Evolutionary conservation across 1,140 invertebrate species (phyloP).

Genomic region (Ceratoteleas bidentatus): DNA sequence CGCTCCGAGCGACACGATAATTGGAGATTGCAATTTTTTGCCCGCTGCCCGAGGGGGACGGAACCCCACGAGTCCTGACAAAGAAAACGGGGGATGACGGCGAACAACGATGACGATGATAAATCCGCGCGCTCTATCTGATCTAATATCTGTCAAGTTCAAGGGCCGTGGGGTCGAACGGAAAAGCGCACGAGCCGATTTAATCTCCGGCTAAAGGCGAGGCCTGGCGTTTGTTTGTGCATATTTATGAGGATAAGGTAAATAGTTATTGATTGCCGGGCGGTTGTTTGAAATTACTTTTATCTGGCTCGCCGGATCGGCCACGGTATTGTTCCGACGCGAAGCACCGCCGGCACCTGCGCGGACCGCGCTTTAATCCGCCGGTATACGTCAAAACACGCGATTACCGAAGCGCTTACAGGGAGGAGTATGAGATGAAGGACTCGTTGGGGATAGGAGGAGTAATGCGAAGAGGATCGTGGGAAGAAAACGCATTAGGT

Average conservation of each 20-base stretch:
- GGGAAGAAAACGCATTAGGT: too few relatives aligned
- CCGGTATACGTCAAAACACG: too few relatives aligned
- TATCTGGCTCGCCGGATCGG: too few relatives aligned
- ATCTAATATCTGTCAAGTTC: constrained; percentile 64
- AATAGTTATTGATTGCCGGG: constrained; percentile 10
- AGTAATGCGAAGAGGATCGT: too few relatives aligned
- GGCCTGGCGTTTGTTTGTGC: constrained; percentile 16
- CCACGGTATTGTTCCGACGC: too few relatives aligned
- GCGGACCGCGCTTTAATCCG: too few relatives aligned
- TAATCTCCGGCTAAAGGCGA: constrained; percentile 29
- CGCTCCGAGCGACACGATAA: constrained; percentile 43
- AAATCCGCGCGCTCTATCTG: constrained; percentile 52
- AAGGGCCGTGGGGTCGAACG: constrained; percentile 40
- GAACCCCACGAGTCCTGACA: constrained; percentile 53
- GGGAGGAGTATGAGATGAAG: too few relatives aligned
- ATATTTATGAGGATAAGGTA: constrained; percentile 29
- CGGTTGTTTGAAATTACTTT: too few relatives aligned
- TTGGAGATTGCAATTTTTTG: constrained; percentile 59
- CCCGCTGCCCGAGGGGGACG: constrained; percentile 40
- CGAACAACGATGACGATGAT: constrained; percentile 51
- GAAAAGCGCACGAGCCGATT: constrained; percentile 33
- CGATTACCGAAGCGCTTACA: too few relatives aligned
- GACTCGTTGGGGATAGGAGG: too few relatives aligned
- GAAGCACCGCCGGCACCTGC: too few relatives aligned
- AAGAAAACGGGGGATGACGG: constrained; percentile 38